phyloP scores from a whole-genome alignment of 2,888 invertebrate genomes.

The Auanema freiburgensis region DNA sequence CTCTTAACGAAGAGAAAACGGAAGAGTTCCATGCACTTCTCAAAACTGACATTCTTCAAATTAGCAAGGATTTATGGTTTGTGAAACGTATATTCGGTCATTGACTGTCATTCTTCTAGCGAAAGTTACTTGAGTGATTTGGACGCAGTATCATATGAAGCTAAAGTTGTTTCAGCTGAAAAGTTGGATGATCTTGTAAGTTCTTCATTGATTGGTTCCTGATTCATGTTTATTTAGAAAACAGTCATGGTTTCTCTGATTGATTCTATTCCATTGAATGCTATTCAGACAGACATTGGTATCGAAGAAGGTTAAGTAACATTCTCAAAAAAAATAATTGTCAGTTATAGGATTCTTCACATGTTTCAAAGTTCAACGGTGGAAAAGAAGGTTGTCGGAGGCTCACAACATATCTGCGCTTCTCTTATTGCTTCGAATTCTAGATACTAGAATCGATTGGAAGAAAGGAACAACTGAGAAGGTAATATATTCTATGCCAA shows the following conservation, averaged over 20 bases:
- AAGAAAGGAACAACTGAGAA: slow-evolving; percentile 17
- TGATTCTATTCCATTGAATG: too few species aligned
- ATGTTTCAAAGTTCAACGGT: slow-evolving; percentile 24
- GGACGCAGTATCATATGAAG: slow-evolving; percentile 9
- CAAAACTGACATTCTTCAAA: too few species aligned
- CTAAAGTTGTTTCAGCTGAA: slow-evolving; percentile 17
- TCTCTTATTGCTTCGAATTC: slow-evolving; percentile 29
- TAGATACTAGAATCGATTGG: slow-evolving; percentile 31
- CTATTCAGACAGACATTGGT: too few species aligned
- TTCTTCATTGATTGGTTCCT: background rate
- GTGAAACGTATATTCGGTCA: too few species aligned
- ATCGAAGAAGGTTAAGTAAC: background rate
- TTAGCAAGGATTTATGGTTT: too few species aligned
- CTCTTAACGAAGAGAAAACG: too few species aligned
- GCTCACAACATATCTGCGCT: slow-evolving; percentile 28
- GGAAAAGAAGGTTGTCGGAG: slow-evolving; percentile 22
- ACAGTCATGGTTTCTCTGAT: background rate
- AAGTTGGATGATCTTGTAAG: slow-evolving; percentile 11
- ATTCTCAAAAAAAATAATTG: background rate
- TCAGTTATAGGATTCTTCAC: slow-evolving; percentile 28
- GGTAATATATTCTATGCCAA: background rate
- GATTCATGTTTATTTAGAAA: background rate
- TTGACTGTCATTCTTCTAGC: background rate
- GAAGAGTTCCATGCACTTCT: too few species aligned
- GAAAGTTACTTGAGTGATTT: slow-evolving; percentile 14